These are phyloP conservation scores for Aphelinus certus DNA, from an alignment of 1,140 invertebrate species.

Conservation along the genomic window DNA sequence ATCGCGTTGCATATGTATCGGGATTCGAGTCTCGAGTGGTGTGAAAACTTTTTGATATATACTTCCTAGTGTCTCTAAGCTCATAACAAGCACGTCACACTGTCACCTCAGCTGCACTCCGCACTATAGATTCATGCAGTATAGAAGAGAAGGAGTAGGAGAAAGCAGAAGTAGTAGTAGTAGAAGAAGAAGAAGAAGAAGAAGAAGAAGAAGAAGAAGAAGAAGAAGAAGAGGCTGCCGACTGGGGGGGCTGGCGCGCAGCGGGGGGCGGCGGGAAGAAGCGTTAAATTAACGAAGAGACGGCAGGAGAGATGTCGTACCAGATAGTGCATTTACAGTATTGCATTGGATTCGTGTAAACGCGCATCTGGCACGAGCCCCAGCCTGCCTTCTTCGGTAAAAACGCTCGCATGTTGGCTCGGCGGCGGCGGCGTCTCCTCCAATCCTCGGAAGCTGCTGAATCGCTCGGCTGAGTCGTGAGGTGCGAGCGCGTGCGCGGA, in stretches of 20 bases:
- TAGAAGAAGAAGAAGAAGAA: neutral
- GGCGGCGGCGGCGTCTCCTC: neutral
- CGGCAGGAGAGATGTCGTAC: slow-evolving; percentile 86
- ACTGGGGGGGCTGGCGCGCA: neutral
- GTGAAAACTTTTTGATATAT: neutral
- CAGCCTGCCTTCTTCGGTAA: slow-evolving; percentile 63
- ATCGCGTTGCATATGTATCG: too few relatives aligned
- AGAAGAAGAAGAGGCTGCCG: slow-evolving; percentile 8
- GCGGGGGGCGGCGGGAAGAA: slow-evolving; percentile 53
- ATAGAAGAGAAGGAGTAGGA: neutral
- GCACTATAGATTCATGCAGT: neutral
- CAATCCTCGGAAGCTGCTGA: neutral
- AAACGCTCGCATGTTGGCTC: too few relatives aligned
- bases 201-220: slow-evolving; percentile 1
- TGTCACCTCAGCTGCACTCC: neutral
- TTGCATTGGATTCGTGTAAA: slow-evolving; percentile 86
- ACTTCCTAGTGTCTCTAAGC: too few relatives aligned
- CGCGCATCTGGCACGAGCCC: slow-evolving; percentile 95
- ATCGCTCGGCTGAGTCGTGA: neutral
- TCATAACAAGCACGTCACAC: too few relatives aligned
- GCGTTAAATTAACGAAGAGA: slow-evolving; percentile 41
- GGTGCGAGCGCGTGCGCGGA: neutral
- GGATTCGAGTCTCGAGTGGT: neutral
- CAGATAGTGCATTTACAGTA: slow-evolving; percentile 99
- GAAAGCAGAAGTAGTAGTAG: neutral